Percentiles rank a stretch among this genome's conserved stretches.
Evolutionary conservation across 1,140 invertebrate genomes (phyloP).

Genomic region (Lordiphosa collinella): DNA sequence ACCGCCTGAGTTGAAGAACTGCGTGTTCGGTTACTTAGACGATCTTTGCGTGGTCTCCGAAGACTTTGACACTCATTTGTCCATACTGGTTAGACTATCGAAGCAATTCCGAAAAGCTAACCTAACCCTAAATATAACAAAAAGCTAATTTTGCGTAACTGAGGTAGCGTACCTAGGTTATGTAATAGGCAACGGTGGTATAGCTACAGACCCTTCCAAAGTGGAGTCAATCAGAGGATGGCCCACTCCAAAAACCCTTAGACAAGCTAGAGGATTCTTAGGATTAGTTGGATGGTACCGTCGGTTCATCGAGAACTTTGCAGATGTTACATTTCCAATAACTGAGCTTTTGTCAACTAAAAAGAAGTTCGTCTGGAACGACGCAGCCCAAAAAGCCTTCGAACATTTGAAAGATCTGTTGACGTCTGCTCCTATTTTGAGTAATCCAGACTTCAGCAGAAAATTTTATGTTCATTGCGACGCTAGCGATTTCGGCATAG

Average conservation of each 20-base stretch:
- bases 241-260: constrained; percentile 7
- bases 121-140: no score
- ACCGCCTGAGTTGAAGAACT: no score
- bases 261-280: constrained; percentile 79
- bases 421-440: not conserved
- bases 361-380: constrained; percentile 3
- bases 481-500: constrained; percentile 17
- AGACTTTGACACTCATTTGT: no score
- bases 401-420: constrained; percentile 5
- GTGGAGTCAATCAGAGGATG: constrained; percentile 29
- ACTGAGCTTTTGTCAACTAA: constrained; percentile 18
- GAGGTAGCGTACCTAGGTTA: constrained; percentile 12
- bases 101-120: no score
- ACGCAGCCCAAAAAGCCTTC: not conserved
- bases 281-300: constrained; percentile 80
- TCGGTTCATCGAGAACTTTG: constrained; percentile 71
- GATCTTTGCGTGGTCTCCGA: no score
- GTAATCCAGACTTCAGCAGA: constrained; percentile 21
- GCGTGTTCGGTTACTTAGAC: no score
- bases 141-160: no score
- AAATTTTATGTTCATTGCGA: constrained; percentile 21
- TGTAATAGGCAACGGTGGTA: constrained; percentile 15
- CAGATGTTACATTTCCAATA: constrained; percentile 6
- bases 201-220: constrained; percentile 35
- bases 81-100: no score